phyloP scores from a whole-genome alignment of 2,113 vertebrate genomes.

The Chloropsis cyanopogon region DNA sequence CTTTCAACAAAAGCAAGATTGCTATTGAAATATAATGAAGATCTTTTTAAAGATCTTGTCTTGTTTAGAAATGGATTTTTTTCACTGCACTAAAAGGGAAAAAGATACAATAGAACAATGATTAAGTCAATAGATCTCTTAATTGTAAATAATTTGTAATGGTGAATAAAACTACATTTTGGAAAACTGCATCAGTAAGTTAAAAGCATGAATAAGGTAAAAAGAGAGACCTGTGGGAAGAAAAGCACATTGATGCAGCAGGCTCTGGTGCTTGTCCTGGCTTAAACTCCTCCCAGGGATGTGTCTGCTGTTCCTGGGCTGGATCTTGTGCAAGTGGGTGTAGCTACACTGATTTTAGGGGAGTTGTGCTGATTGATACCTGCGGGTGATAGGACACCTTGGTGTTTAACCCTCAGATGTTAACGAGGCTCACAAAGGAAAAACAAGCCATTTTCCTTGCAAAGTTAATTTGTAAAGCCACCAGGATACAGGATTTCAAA shows the following conservation, averaged over 20 bases:
- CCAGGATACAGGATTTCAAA: background rate
- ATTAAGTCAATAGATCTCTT: background rate
- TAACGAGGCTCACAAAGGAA: background rate
- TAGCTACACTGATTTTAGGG: background rate
- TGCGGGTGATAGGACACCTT: background rate
- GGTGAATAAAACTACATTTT: background rate
- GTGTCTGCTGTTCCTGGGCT: background rate
- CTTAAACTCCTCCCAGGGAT: background rate
- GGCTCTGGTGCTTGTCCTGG: background rate
- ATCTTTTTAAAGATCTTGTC: background rate
- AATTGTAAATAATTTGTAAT: background rate
- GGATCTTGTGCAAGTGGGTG: background rate
- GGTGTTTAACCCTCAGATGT: background rate
- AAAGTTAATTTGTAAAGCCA: background rate
- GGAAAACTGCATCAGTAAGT: background rate
- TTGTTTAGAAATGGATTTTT: background rate
- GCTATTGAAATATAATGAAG: background rate
- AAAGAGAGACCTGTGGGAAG: background rate
- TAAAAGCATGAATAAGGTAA: background rate
- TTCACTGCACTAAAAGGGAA: background rate
- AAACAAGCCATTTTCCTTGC: background rate
- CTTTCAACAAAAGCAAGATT: background rate
- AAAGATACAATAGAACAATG: background rate
- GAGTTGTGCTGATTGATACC: background rate
- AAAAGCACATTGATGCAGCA: background rate